Evolutionary conservation across 2,113 vertebrate species (phyloP).

Genomic region (Hirundichthys speculiger): DNA sequence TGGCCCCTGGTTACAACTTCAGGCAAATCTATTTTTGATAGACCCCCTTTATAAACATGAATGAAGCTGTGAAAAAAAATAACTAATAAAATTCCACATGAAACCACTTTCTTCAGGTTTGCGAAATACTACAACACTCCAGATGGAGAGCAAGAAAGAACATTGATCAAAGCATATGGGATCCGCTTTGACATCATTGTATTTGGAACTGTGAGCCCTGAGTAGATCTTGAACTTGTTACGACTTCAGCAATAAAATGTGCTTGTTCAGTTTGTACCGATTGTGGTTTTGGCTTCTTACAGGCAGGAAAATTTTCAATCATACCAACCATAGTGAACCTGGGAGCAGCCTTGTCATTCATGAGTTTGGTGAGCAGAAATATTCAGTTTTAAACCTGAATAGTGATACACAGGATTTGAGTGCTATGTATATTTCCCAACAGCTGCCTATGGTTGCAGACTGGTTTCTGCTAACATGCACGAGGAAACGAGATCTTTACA

Average conservation of each 20-base stretch:
- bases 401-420: background rate
- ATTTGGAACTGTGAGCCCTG: slow-evolving; percentile 85
- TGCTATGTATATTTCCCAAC: background rate
- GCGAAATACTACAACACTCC: slow-evolving; percentile 84
- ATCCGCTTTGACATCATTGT: slow-evolving; percentile 90
- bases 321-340: slow-evolving; percentile 90
- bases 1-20: slow-evolving; percentile 91
- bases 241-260: accelerated
- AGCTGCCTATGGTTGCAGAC: slow-evolving; percentile 86
- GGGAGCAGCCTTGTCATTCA: slow-evolving; percentile 84
- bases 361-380: slow-evolving; percentile 84
- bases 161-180: slow-evolving; percentile 87
- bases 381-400: background rate
- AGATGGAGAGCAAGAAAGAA: slow-evolving; percentile 77
- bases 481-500: slow-evolving; percentile 83
- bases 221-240: background rate
- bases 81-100: background rate
- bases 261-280: background rate
- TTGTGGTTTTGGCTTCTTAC: background rate
- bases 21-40: slow-evolving; percentile 71
- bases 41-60: background rate
- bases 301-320: slow-evolving; percentile 90
- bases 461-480: slow-evolving; percentile 84
- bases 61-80: background rate
- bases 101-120: slow-evolving; percentile 77